Conservation (phyloP, 2,888 invertebrate genomes). For the Branchipolynoe longqiensis region DNA sequence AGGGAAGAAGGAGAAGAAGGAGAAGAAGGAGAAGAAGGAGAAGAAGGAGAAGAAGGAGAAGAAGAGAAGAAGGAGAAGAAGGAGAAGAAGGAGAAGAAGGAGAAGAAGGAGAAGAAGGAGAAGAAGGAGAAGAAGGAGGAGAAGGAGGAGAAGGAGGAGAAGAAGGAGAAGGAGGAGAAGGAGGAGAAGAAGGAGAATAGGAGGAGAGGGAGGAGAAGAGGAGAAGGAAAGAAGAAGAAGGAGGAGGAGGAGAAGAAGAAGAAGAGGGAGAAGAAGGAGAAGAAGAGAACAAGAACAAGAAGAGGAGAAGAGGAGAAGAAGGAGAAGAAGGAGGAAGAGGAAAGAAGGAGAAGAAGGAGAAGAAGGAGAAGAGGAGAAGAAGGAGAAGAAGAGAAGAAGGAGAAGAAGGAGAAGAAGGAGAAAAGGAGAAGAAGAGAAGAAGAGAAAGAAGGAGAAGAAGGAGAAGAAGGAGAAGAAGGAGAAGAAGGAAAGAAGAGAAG, state of each 20-base stretch:
- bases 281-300: background rate
- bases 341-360: background rate
- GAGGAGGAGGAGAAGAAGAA: background rate
- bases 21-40: background rate
- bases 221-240: background rate
- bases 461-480: background rate
- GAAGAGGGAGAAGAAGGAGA: background rate
- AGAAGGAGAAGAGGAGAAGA: background rate
- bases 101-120: background rate
- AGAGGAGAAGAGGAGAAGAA: background rate
- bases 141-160: background rate
- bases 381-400: background rate
- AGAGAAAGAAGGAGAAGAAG: background rate
- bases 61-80: background rate
- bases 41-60: background rate
- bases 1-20: background rate
- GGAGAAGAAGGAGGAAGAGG: background rate
- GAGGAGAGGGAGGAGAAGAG: background rate
- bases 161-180: background rate
- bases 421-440: background rate
- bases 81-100: constrained; percentile 17
- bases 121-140: background rate
- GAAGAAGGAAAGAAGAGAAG: background rate
- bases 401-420: background rate
- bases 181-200: background rate